phyloP scores from a whole-genome alignment of 2,113 vertebrate species.

The Entelurus aequoreus region DNA sequence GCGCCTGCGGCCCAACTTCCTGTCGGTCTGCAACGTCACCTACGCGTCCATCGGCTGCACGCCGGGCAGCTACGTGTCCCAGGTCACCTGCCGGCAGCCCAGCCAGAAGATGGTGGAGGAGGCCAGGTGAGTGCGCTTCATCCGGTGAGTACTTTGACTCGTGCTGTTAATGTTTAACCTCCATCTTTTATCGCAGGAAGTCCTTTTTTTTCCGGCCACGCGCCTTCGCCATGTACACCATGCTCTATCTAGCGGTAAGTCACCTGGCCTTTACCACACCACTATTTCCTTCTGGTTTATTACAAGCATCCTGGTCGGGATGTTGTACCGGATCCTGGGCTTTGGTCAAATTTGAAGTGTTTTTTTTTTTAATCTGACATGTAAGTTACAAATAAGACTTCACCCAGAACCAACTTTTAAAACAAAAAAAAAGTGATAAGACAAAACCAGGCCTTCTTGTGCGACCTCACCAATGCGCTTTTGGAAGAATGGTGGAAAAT shows the following conservation, averaged over 20 bases:
- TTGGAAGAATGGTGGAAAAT: no score
- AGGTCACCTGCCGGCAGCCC: conserved; percentile 46
- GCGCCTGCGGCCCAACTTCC: conserved; percentile 73
- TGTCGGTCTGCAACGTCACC: conserved; percentile 68
- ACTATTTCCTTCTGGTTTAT: conserved; percentile 16
- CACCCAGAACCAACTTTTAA: no score
- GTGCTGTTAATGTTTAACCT: conserved; percentile 27
- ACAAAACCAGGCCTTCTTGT: no score
- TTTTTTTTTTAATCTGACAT: no score
- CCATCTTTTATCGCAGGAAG: conserved; percentile 65
- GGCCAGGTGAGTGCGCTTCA: conserved; percentile 52
- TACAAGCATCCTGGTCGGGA: no score
- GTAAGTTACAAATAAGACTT: no score
- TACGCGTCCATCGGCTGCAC: conserved; percentile 62
- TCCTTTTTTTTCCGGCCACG: conserved; percentile 79
- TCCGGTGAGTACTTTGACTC: background rate
- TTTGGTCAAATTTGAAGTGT: no score
- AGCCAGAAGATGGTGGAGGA: conserved; percentile 54
- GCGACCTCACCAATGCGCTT: no score
- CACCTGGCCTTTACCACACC: conserved; percentile 3
- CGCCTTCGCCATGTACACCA: conserved; percentile 78
- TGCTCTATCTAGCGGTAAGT: conserved; percentile 79
- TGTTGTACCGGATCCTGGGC: no score
- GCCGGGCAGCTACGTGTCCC: conserved; percentile 50
- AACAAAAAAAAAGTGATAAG: no score